Percentiles rank a stretch among this genome's conserved stretches.
Conservation (phyloP, 2,888 invertebrate genomes). For the Sceliomorpha sp. region DNA sequence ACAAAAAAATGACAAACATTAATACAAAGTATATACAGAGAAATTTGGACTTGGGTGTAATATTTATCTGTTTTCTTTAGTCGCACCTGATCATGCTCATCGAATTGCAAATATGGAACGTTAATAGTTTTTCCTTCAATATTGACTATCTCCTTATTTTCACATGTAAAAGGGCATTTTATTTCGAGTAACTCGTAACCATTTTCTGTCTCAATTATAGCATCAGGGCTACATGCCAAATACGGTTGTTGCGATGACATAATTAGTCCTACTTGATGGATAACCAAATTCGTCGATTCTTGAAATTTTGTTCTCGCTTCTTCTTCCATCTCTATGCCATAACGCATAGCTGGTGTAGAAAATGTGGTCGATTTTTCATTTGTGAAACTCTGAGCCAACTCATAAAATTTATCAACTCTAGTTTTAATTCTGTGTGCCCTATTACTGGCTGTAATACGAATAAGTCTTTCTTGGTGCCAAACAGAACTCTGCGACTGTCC, state of each 20-base stretch:
- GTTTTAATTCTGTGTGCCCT: slow-evolving; percentile 29
- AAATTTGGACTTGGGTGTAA: slow-evolving; percentile 15
- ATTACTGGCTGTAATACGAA: slow-evolving; percentile 18
- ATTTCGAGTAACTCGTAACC: slow-evolving; percentile 41
- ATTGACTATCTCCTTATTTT: slow-evolving; percentile 35
- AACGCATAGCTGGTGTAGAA: slow-evolving; percentile 23
- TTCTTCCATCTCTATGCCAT: slow-evolving; percentile 30
- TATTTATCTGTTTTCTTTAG: too few species aligned
- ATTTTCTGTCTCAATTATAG: slow-evolving; percentile 28
- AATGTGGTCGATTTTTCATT: slow-evolving; percentile 10
- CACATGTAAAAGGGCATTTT: slow-evolving; percentile 43
- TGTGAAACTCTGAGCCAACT: slow-evolving; percentile 7
- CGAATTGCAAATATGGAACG: slow-evolving; percentile 19
- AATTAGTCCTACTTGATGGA: slow-evolving; percentile 17
- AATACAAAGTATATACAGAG: slow-evolving; percentile 9
- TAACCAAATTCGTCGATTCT: slow-evolving; percentile 1
- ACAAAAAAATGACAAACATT: slow-evolving; percentile 17
- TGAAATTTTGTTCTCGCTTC: slow-evolving; percentile 25
- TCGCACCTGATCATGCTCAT: slow-evolving; percentile 11
- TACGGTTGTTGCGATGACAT: slow-evolving; percentile 28
- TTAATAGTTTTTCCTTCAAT: slow-evolving; percentile 4
- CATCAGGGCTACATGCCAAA: slow-evolving; percentile 41
- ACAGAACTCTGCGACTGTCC: slow-evolving; percentile 9
- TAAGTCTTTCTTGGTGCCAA: slow-evolving; percentile 15
- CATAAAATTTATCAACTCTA: slow-evolving; percentile 5